Evolutionary conservation across 2,113 vertebrate species (phyloP).

Genomic region (Sebastes schlegelii): DNA sequence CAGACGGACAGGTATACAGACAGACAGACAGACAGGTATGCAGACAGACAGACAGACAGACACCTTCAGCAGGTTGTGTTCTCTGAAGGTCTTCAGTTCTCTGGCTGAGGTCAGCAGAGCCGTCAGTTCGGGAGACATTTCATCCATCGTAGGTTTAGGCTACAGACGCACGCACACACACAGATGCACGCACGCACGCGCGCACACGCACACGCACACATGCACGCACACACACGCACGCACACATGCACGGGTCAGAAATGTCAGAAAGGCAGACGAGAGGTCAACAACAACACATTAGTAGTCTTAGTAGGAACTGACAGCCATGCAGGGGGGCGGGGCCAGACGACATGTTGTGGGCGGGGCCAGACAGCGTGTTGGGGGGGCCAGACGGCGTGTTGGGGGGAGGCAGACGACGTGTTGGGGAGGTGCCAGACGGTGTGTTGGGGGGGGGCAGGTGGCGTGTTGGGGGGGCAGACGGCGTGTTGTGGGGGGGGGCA

Average conservation of each 20-base stretch:
- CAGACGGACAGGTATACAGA: not conserved
- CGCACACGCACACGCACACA: not conserved
- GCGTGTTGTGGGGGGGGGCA: too few relatives aligned
- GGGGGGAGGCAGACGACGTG: too few relatives aligned
- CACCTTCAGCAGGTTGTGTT: constrained; percentile 70
- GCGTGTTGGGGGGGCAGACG: too few relatives aligned
- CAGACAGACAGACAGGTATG: not conserved
- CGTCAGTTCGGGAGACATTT: constrained; percentile 70
- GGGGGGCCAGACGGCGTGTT: too few relatives aligned
- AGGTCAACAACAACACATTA: not conserved
- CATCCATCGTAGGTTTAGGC: constrained; percentile 63
- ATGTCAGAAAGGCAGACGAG: not conserved
- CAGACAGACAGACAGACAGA: not conserved
- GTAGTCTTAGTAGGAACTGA: not conserved
- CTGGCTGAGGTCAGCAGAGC: constrained; percentile 64
- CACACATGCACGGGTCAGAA: not conserved
- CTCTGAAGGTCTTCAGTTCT: constrained; percentile 60
- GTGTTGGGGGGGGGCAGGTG: too few relatives aligned
- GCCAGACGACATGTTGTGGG: not conserved
- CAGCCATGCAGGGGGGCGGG: constrained; percentile 15
- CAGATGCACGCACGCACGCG: constrained; percentile 13
- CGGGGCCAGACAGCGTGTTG: not conserved
- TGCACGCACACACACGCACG: constrained; percentile 13
- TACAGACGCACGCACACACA: constrained; percentile 27
- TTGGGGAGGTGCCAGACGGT: too few relatives aligned